phyloP scores from a whole-genome alignment of 2,797 vertebrate genomes.

The Sebastes reedi region DNA sequence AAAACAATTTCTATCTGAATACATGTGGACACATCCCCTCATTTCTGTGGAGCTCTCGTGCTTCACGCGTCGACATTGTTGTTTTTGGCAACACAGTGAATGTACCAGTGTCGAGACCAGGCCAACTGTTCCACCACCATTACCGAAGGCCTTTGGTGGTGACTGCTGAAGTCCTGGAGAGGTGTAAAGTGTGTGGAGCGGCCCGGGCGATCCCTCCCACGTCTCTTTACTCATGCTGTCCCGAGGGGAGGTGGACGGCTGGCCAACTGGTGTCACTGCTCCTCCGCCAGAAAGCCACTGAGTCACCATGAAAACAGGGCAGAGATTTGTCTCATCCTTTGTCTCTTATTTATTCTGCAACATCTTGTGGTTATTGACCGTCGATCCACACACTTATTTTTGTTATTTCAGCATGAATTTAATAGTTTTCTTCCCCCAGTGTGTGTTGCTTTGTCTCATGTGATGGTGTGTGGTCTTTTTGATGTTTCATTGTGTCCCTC shows the following conservation, averaged over 20 bases:
- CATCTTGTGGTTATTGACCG: background rate
- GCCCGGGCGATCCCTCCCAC: conserved; percentile 72
- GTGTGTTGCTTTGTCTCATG: background rate
- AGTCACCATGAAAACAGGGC: conserved; percentile 50
- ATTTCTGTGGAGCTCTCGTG: background rate
- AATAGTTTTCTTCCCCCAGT: background rate
- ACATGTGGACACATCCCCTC: background rate
- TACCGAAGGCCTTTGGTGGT: conserved; percentile 44
- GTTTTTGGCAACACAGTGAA: conserved; percentile 36
- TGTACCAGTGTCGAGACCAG: conserved; percentile 34
- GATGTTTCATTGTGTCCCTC: background rate
- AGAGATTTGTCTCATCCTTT: conserved; percentile 26
- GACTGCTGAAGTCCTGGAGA: conserved; percentile 58
- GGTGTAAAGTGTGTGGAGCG: conserved; percentile 67
- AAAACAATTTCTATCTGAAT: background rate
- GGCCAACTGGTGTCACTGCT: conserved; percentile 70
- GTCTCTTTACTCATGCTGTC: conserved; percentile 71
- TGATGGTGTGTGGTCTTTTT: conserved; percentile 7
- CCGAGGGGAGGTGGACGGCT: conserved; percentile 67
- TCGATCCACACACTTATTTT: conserved; percentile 3
- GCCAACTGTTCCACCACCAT: conserved; percentile 68
- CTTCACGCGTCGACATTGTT: conserved; percentile 15
- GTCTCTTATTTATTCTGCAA: conserved; percentile 14
- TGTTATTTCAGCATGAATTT: background rate
- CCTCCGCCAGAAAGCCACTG: conserved; percentile 54